Evolutionary conservation across 35 echinoderm and acorn worm genomes (phyloP), one percentile per base, ranked within the genome.

Genomic region (Anneissia japonica): DNA sequence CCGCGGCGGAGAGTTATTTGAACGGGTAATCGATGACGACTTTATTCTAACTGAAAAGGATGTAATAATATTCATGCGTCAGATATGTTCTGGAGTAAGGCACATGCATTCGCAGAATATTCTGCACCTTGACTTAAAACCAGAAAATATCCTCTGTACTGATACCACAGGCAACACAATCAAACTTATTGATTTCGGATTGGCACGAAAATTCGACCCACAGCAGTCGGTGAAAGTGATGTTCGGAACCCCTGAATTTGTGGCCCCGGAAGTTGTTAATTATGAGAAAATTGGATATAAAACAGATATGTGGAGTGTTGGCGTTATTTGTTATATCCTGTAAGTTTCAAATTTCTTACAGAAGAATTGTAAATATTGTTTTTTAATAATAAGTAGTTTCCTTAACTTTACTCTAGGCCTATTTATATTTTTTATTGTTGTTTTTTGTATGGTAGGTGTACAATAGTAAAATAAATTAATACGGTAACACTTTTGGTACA

Each of bases 231-330:
- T 90, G 12, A 99, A 94, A 89, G 96, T 94, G 46, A 89, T 99
- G 91, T 93, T 90, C 31, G 96, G 96, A 38, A 99, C 96, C 26
- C 92, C 96, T 32, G 96, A 99, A 75, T 99, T 99, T 74, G 96
- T 92, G 30, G 96, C 96, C 43, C 96, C 96, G 38, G 96, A 99
- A 90, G 96, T 99, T 46, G 91, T 99, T 75, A 99, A 99, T 78
- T 99, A 91, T 38, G 96, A 99, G 23, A 82, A 74, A 55, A 89
- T 99, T 34, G 78, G 92, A 31, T 93, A 84, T 75, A 87, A 89
- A 4, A 99, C 96, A 11, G 96, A 99, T 79, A 91, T 99, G 92
- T 99, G 96, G 96, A 99, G 96, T 84, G 84, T 99, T 85, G 96
- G 96, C 30, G 96, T 99, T 35, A 99, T 99, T 75, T 93, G 92